Conservation (phyloP, 2,888 invertebrate species). For the Pasiphila rectangulata region DNA sequence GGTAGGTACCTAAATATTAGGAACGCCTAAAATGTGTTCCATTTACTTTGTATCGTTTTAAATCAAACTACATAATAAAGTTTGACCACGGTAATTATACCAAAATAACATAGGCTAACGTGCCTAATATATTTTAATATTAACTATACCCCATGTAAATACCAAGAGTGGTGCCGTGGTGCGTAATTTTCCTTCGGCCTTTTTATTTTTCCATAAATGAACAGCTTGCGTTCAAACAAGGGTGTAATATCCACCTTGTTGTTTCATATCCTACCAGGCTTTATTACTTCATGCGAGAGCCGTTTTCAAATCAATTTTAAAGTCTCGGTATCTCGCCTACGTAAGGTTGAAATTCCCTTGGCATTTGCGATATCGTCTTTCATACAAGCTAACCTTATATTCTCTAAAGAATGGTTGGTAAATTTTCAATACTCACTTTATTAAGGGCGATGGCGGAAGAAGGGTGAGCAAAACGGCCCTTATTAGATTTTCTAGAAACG, state of each 20-base stretch:
- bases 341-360: slow-evolving; percentile 38
- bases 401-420: slow-evolving; percentile 78
- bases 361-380: slow-evolving; percentile 51
- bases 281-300: slow-evolving; percentile 60
- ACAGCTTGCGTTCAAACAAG: slow-evolving; percentile 26
- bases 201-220: slow-evolving; percentile 15
- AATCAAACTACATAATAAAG: too few species aligned
- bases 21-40: too few species aligned
- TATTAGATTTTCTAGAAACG: slow-evolving; percentile 78
- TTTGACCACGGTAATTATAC: too few species aligned
- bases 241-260: slow-evolving; percentile 45
- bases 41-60: too few species aligned
- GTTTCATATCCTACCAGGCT: slow-evolving; percentile 56
- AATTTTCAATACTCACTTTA: slow-evolving; percentile 82
- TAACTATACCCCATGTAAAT: neutral
- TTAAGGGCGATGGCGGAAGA: slow-evolving; percentile 71
- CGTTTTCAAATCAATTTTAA: slow-evolving; percentile 47
- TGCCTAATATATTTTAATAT: too few species aligned
- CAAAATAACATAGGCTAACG: too few species aligned
- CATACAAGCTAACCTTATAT: slow-evolving; percentile 74
- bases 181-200: neutral
- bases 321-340: slow-evolving; percentile 5
- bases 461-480: slow-evolving; percentile 71
- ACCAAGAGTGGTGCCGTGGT: too few species aligned
- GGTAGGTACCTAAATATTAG: too few species aligned